Conservation (phyloP, 2,888 invertebrate genomes). For the Isoperla grammatica region DNA sequence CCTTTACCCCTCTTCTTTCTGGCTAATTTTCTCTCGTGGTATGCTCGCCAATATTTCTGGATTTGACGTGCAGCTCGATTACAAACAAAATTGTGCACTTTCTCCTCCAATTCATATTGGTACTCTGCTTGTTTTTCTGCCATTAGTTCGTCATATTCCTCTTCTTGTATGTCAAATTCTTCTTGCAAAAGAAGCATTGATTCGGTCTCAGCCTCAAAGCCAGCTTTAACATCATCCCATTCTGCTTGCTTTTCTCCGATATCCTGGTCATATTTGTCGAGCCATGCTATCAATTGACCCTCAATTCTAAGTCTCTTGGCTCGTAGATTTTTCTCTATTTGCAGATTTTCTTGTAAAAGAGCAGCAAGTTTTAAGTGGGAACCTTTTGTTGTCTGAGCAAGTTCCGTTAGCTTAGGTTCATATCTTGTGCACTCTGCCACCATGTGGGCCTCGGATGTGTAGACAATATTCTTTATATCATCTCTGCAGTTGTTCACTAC, state of each 20-base stretch:
- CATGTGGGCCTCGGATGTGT: neutral
- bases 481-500: neutral
- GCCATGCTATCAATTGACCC: neutral
- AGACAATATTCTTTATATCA: neutral
- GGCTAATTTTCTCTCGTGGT: constrained; percentile 2
- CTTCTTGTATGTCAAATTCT: constrained; percentile 10
- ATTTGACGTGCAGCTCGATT: constrained; percentile 19
- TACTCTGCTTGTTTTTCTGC: constrained; percentile 13
- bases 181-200: constrained; percentile 2
- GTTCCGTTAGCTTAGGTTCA: neutral
- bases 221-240: neutral
- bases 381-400: neutral
- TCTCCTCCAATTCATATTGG: constrained; percentile 5
- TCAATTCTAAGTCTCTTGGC: neutral
- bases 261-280: neutral
- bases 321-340: neutral
- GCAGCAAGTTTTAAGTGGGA: neutral
- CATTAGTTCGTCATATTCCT: constrained; percentile 12
- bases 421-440: neutral
- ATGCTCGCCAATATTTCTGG: constrained; percentile 17
- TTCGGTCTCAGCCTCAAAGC: neutral
- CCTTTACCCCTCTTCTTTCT: neutral
- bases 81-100: constrained; percentile 9
- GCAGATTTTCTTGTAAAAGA: neutral
- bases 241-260: neutral